Conservation (phyloP, 2,113 vertebrate genomes). For the Brachyhypopomus gauderio region DNA sequence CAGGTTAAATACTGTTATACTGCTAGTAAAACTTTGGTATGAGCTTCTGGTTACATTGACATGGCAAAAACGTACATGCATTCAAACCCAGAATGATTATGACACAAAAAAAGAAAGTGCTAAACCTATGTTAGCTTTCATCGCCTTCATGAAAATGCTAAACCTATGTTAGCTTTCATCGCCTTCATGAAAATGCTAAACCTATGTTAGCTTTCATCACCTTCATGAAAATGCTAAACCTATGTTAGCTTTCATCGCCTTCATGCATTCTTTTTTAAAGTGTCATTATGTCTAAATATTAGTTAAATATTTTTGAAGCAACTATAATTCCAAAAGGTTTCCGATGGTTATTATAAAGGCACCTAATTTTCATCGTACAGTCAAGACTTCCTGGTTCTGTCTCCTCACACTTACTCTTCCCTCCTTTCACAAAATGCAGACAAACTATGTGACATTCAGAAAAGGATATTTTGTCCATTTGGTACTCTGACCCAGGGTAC, state of each 20-base stretch:
- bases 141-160: not conserved
- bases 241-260: not conserved
- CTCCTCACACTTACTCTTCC: conserved; percentile 13
- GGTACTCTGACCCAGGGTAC: too few relatives aligned
- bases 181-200: not conserved
- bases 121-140: not conserved
- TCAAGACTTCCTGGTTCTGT: not conserved
- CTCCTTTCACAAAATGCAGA: conserved; percentile 9
- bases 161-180: not conserved
- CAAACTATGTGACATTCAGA: not conserved
- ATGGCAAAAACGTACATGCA: not conserved
- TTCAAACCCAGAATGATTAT: not conserved
- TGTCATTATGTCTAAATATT: too few relatives aligned
- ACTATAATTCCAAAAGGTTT: not conserved
- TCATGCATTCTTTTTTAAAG: not conserved
- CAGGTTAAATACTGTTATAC: conserved; percentile 36
- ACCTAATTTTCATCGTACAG: not conserved
- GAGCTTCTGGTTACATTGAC: conserved; percentile 29
- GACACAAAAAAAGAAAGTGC: not conserved
- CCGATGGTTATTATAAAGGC: not conserved
- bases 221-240: not conserved
- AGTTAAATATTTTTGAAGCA: not conserved
- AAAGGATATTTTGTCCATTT: not conserved
- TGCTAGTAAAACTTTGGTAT: conserved; percentile 40
- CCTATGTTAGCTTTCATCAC: not conserved